Percentiles rank a stretch among this genome's conserved stretches.
phyloP scores from a whole-genome alignment of 2,888 invertebrate species.

The Apocheima hispidaria region DNA sequence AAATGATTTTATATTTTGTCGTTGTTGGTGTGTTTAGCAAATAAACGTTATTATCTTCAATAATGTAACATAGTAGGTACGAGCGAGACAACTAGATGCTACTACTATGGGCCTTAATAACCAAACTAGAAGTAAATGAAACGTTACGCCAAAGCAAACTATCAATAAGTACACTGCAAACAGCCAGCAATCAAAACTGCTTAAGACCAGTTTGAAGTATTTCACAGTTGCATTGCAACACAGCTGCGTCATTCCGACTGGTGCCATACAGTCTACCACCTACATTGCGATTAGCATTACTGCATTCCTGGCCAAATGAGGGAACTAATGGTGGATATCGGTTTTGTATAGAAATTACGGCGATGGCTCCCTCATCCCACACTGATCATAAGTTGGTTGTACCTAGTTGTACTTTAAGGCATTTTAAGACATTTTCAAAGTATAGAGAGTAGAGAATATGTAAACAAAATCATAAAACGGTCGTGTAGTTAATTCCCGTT shows the following conservation, averaged over 20 bases:
- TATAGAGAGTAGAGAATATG: conserved; percentile 9
- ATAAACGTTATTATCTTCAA: no score
- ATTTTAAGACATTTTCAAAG: conserved; percentile 12
- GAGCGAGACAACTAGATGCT: no score
- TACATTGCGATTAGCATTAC: conserved; percentile 9
- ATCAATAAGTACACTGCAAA: conserved; percentile 15
- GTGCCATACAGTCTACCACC: conserved; percentile 34
- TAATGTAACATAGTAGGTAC: no score
- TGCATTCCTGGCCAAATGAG: not conserved
- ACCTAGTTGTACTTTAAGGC: no score
- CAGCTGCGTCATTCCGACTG: conserved; percentile 19
- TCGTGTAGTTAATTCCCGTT: not conserved
- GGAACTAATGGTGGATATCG: not conserved
- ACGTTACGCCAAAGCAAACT: conserved; percentile 3
- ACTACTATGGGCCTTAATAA: no score
- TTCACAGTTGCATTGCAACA: conserved; percentile 25
- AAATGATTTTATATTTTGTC: no score
- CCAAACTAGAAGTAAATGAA: not conserved
- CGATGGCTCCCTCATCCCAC: not conserved
- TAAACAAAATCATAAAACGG: conserved; percentile 18
- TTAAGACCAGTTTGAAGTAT: conserved; percentile 24
- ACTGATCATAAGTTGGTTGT: not conserved
- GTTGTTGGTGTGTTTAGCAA: no score
- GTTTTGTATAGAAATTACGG: not conserved
- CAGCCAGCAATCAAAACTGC: conserved; percentile 18